Base-by-base conservation (phyloP, 2,888 invertebrate species). In the Cerastoderma edule region DNA sequence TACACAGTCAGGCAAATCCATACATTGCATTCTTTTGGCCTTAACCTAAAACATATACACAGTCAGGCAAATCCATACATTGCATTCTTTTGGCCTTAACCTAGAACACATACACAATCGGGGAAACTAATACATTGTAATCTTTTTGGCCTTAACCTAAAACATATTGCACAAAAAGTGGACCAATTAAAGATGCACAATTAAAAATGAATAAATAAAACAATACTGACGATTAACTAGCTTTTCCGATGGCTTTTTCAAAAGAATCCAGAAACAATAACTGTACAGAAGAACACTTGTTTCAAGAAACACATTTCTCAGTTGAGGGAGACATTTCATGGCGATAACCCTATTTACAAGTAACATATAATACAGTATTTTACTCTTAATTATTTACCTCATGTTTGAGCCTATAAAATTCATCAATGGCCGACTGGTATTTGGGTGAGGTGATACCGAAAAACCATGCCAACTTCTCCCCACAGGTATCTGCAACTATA, bases 381-480 rank as follows among this genome's bases (percentile, higher is more conserved):
- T 27, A 13, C 6, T 27, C 24, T 10, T 13, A 53, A 8, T 19
- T 8, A 19, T 8, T 83, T 86, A 94, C 95, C 89, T 95, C 95
- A 75, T 95, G 95, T 87, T 95, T 94, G 66, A 95, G 91, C 88
- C 95, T 94, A 88, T 96, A 95, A 91, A 95, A 96, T 91, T 97
- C 97, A 87, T 96, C 95, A 67, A 97, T 95, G 93, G 97, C 97
- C 88, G 96, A 95, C 89, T 96, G 96, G 90, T 97, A 97, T 90
- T 97, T 97, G 0, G 97, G 97, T 32, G 96, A 95, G 0, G 97
- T 97, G 70, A 97, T 97, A 0, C 97, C 97, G 88, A 97, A 95
- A 88, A 96, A 95, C 85, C 95, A 95, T 0, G 97, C 97, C 67
- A 97, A 90, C 66, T 95, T 94, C 93, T 97, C 97, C 0, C 97